Conservation (phyloP, 1,140 invertebrate species). For the Portunus trituberculatus region DNA sequence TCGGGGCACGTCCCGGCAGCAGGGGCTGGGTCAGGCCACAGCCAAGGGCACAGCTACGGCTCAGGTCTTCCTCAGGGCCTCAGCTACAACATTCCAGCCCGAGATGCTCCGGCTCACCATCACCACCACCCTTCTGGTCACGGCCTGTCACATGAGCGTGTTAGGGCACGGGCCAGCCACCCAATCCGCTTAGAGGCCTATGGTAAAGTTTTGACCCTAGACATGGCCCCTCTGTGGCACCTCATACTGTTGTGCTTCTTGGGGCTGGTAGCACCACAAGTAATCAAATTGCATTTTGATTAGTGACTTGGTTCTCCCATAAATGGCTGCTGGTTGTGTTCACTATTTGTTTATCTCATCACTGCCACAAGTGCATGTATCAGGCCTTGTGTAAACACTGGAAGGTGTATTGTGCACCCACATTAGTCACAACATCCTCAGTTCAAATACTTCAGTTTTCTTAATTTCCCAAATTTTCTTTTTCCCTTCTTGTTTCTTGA, state of each 20-base stretch:
- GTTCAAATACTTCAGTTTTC: constrained; percentile 28
- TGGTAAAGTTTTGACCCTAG: constrained; percentile 69
- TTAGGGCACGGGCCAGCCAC: constrained; percentile 74
- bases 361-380: constrained; percentile 55
- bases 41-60: background rate
- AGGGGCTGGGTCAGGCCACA: background rate
- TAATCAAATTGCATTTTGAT: constrained; percentile 35
- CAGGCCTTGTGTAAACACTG: constrained; percentile 26
- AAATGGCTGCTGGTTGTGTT: constrained; percentile 74
- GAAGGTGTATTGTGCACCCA: background rate
- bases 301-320: constrained; percentile 54
- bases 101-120: constrained; percentile 54
- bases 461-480: background rate
- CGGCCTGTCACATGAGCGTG: constrained; percentile 70
- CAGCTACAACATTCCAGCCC: constrained; percentile 69
- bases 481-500: background rate
- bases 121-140: constrained; percentile 58
- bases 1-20: constrained; percentile 44
- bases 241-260: constrained; percentile 67
- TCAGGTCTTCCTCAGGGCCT: constrained; percentile 64
- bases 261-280: constrained; percentile 69
- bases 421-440: background rate
- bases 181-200: constrained; percentile 59
- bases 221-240: constrained; percentile 65
- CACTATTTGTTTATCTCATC: constrained; percentile 3